Evolutionary conservation across 2,888 invertebrate genomes (phyloP).

Genomic region (Fragum fragum): DNA sequence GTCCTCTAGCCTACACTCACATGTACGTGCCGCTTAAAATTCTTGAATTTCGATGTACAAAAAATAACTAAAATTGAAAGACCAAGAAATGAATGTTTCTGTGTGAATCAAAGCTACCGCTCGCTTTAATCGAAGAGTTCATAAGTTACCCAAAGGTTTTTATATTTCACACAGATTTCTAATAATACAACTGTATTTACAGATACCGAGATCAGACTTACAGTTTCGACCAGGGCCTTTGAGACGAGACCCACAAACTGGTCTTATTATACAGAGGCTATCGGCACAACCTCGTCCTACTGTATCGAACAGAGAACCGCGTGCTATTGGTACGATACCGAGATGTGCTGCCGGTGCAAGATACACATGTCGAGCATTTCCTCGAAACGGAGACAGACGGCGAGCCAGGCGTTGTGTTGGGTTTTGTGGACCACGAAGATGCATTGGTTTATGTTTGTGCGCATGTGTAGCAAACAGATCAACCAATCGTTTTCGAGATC

Average conservation of each 20-base stretch:
- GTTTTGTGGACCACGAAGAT: background rate
- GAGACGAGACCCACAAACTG: constrained; percentile 9
- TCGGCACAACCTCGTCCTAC: background rate
- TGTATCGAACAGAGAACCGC: constrained; percentile 2
- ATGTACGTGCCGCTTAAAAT: too few relatives aligned
- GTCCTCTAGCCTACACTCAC: too few relatives aligned
- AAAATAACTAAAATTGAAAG: too few relatives aligned
- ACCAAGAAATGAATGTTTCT: background rate
- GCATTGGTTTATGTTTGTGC: constrained; percentile 13
- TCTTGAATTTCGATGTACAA: too few relatives aligned
- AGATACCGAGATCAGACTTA: background rate
- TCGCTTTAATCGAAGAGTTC: too few relatives aligned
- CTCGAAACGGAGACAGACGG: background rate
- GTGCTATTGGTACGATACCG: constrained; percentile 9
- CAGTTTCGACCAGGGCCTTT: constrained; percentile 8
- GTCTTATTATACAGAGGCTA: background rate
- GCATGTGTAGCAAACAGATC: background rate
- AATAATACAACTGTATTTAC: too few relatives aligned
- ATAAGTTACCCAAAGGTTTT: too few relatives aligned
- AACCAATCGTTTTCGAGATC: background rate
- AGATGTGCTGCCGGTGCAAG: background rate
- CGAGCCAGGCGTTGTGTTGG: constrained; percentile 14
- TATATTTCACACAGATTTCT: too few relatives aligned
- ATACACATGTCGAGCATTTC: constrained; percentile 10
- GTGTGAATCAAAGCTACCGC: too few relatives aligned